phyloP scores from a whole-genome alignment of 2,888 invertebrate genomes.

The Cephus rjabovi region DNA sequence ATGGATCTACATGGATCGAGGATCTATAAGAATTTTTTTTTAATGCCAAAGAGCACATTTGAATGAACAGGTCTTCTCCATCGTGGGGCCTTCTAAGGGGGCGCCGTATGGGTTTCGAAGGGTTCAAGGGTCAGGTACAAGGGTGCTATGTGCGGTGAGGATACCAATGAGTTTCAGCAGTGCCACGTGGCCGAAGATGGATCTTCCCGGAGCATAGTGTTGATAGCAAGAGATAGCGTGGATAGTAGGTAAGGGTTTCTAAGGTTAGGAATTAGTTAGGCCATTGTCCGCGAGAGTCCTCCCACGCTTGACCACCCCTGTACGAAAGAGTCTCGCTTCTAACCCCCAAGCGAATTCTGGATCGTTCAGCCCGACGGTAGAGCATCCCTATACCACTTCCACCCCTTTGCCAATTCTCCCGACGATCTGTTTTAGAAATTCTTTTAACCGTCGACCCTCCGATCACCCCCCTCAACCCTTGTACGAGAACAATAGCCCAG shows the following conservation, averaged over 20 bases:
- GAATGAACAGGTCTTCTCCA: neutral
- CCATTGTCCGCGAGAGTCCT: constrained; percentile 26
- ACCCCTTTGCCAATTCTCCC: neutral
- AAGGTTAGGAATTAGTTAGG: constrained; percentile 29
- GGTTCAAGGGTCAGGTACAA: neutral
- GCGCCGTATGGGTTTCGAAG: neutral
- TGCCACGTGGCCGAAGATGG: constrained; percentile 14
- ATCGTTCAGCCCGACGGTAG: neutral
- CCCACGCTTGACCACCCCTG: constrained; percentile 24
- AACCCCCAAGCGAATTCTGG: neutral
- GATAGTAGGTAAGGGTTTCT: constrained; percentile 19
- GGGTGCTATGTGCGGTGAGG: neutral
- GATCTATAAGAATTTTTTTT: neutral
- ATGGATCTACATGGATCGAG: neutral
- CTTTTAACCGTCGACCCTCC: neutral
- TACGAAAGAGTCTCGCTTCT: neutral
- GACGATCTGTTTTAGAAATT: neutral
- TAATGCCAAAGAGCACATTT: rapidly evolving
- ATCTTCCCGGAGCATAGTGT: neutral
- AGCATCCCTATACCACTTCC: neutral
- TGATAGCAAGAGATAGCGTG: constrained; percentile 23
- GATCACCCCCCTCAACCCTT: neutral
- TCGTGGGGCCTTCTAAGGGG: neutral
- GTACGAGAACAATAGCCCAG: neutral
- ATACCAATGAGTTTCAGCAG: neutral